A percentile compares a stretch with the other conserved stretches of the same genome.
Evolutionary conservation across 92 coral and sea anemone genomes (phyloP).

Genomic region (Actinostola sp.): DNA sequence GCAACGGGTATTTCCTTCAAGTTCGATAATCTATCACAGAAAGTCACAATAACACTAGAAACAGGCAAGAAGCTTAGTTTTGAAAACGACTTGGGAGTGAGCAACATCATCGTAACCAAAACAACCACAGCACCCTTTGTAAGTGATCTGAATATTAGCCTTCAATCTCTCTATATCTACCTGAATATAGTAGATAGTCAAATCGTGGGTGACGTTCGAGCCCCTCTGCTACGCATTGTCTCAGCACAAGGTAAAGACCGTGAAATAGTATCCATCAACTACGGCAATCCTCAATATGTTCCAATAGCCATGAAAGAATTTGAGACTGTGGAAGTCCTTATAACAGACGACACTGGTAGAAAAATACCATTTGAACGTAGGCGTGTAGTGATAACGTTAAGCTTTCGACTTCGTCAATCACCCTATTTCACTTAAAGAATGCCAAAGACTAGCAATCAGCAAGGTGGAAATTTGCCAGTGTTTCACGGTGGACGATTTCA

Average conservation of each 20-base stretch:
- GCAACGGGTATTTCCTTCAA: too few species aligned
- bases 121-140: too few species aligned
- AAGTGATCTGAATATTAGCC: neutral
- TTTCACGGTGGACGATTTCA: constrained; percentile 20
- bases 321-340: neutral
- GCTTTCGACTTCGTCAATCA: neutral
- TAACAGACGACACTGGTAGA: constrained; percentile 18
- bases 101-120: too few species aligned
- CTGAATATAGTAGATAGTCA: neutral
- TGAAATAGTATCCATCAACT: constrained; percentile 3
- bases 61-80: too few species aligned
- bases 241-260: constrained; percentile 2
- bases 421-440: neutral
- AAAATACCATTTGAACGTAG: neutral
- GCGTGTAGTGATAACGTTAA: constrained; percentile 13
- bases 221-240: neutral
- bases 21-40: too few species aligned
- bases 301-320: neutral
- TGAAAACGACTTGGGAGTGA: too few species aligned
- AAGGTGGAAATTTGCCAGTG: constrained; percentile 4
- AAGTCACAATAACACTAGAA: too few species aligned
- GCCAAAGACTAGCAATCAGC: constrained; percentile 1
- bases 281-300: neutral
- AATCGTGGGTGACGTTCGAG: constrained; percentile 14
- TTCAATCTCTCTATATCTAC: neutral